Evolutionary conservation across 2,888 invertebrate species (phyloP), one percentile per base, ranked within the genome.

Genomic region (Syrista parreyssii): DNA sequence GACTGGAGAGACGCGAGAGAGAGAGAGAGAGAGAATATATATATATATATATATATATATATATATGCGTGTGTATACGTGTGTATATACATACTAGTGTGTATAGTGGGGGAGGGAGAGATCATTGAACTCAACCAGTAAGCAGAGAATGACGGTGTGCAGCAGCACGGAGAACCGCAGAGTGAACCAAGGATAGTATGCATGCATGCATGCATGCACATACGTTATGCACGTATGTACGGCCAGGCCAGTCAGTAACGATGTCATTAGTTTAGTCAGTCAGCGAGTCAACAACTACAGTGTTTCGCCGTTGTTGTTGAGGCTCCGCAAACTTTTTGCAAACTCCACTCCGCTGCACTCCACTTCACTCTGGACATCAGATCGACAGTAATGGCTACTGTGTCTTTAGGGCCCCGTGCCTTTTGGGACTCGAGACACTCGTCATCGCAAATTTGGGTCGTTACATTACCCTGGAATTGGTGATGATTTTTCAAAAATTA

Each of bases 231-330:
- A 82, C 84, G 81, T 82, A 85, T 84, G 83, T 87, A 86, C 88
- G 86, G 87, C 86, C 87, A 87, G 88, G 88, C 88, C 86, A 88
- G 88, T 88, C 88, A 89, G 89, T 89, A 89, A 89, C 89, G 89
- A 89, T 89, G 89, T 89, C 89, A 89, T 89, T 89, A 89, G 89
- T 89, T 89, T 89, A 89, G 89, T 89, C 89, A 89, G 89, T 89
- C 88, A 89, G 89, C 89, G 88, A 89, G 89, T 89, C 89, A 89
- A 88, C 88, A 88, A 89, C 87, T 88, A 88, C 84, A 85, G 84
- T 86, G 84, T 86, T 86, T 86, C 85, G 86, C 85, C 83, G 86
- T 33, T 31, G 55, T 55, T 55, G 23, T 55, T 55, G 23, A 55
- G 55, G 55, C 55, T 23, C 55, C 55, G 55, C 55, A 15, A 55